Evolutionary conservation across 2,113 vertebrate species (phyloP).

Genomic region (Oenanthe oenanthe): DNA sequence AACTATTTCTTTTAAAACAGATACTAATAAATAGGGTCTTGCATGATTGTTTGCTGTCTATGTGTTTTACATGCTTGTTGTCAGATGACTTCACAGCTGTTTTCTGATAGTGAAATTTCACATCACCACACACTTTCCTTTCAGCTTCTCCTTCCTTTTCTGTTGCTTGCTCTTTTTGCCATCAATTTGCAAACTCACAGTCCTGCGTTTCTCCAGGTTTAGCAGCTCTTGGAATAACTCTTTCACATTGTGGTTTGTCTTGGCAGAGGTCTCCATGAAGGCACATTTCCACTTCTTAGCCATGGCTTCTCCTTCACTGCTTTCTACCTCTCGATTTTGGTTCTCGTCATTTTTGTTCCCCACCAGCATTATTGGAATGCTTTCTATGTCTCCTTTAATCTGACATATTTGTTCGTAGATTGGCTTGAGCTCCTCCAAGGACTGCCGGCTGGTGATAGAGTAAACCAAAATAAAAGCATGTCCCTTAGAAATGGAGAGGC

Average conservation of each 20-base stretch:
- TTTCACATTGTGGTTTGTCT: constrained; percentile 83
- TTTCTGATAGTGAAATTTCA: constrained; percentile 30
- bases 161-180: constrained; percentile 85
- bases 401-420: constrained; percentile 86
- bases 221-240: constrained; percentile 85
- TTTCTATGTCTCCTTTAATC: constrained; percentile 84
- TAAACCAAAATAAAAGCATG: constrained; percentile 86
- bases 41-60: constrained; percentile 11
- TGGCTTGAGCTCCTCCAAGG: constrained; percentile 82
- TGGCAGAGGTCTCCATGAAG: constrained; percentile 86
- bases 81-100: background rate
- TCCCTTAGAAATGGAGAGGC: constrained; percentile 84
- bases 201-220: constrained; percentile 84
- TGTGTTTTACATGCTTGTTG: background rate
- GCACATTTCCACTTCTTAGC: constrained; percentile 84
- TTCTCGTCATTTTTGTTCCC: constrained; percentile 85
- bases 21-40: constrained; percentile 7
- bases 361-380: constrained; percentile 85
- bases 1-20: constrained; percentile 14
- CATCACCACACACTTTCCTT: constrained; percentile 85
- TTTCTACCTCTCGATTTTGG: constrained; percentile 79
- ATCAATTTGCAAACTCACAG: constrained; percentile 84
- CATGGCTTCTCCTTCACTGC: constrained; percentile 79
- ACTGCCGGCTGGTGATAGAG: constrained; percentile 83
- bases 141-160: constrained; percentile 84